Evolutionary conservation across 2,888 invertebrate genomes (phyloP).

Genomic region (Nemotelus pantherinus): DNA sequence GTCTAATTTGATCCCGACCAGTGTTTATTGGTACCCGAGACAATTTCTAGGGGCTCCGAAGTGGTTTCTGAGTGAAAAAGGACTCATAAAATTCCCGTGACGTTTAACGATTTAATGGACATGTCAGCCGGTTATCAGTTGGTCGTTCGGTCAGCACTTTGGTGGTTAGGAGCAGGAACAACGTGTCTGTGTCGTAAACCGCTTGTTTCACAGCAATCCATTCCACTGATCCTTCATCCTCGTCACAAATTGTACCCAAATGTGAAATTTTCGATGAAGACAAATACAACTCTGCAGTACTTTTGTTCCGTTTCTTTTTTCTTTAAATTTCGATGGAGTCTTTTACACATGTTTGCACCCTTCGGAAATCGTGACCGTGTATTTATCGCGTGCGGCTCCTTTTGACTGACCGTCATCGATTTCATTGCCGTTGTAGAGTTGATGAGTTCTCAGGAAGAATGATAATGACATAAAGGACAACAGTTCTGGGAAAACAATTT

Average conservation of each 20-base stretch:
- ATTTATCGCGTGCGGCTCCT: conserved; percentile 38
- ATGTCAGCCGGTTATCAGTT: conserved; percentile 35
- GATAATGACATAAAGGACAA: conserved; percentile 31
- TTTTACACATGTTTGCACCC: conserved; percentile 40
- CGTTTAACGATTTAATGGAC: conserved; percentile 43
- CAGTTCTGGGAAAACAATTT: conserved; percentile 27
- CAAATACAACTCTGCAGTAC: not conserved
- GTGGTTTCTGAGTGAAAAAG: conserved; percentile 36
- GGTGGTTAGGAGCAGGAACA: conserved; percentile 8
- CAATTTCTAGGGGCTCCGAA: conserved; percentile 23
- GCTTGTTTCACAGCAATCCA: not conserved
- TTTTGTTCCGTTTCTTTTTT: not conserved
- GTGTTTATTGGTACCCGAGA: conserved; percentile 22
- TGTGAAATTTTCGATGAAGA: conserved; percentile 14
- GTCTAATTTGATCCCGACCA: not conserved
- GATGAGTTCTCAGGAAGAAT: conserved; percentile 27
- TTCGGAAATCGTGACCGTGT: not conserved
- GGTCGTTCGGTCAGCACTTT: conserved; percentile 28
- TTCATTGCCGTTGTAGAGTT: not conserved
- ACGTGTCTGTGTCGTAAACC: conserved; percentile 7
- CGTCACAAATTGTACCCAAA: conserved; percentile 6
- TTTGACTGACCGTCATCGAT: conserved; percentile 19
- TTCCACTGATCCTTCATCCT: not conserved
- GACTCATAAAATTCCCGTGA: conserved; percentile 41
- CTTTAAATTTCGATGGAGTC: not conserved